Evolutionary conservation across 2,113 vertebrate genomes (phyloP).

Genomic region (Aphyosemion australe): DNA sequence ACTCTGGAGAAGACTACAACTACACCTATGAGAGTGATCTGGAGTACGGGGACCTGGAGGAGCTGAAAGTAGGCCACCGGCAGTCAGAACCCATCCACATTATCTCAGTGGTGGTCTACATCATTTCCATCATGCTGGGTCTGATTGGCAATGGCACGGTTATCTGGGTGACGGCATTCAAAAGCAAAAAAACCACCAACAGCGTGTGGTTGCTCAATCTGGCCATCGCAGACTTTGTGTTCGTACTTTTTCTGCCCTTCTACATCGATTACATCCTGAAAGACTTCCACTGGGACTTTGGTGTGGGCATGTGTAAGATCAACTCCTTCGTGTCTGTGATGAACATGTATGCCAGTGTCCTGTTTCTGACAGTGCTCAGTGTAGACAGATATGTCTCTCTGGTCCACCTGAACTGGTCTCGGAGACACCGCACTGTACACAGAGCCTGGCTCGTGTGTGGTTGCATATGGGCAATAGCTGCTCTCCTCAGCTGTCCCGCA

Average conservation of each 20-base stretch:
- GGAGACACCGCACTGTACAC: conserved; percentile 74
- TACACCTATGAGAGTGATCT: conserved; percentile 65
- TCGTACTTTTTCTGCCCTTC: conserved; percentile 91
- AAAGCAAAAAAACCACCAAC: conserved; percentile 89
- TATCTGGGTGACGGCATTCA: conserved; percentile 92
- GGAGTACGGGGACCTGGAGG: conserved; percentile 71
- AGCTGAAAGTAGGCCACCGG: conserved; percentile 50
- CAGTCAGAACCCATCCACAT: conserved; percentile 81
- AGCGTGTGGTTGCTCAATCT: conserved; percentile 93
- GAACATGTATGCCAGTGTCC: conserved; percentile 97
- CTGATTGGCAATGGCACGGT: conserved; percentile 90
- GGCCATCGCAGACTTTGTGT: conserved; percentile 92
- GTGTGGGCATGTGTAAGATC: conserved; percentile 87
- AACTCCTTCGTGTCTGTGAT: conserved; percentile 90
- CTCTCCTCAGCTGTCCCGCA: conserved; percentile 81
- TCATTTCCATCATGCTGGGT: conserved; percentile 86
- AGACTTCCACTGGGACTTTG: conserved; percentile 93
- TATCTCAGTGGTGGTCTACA: conserved; percentile 87
- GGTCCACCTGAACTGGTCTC: conserved; percentile 81
- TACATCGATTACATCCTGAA: conserved; percentile 90
- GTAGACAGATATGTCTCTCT: conserved; percentile 89
- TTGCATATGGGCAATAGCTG: conserved; percentile 83
- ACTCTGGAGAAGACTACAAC: conserved; percentile 64
- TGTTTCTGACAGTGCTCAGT: conserved; percentile 91
- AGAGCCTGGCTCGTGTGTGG: conserved; percentile 76